Evolutionary conservation across 1,140 invertebrate species (phyloP), one percentile per base, ranked within the genome.

Genomic region (Cydia strobilella): DNA sequence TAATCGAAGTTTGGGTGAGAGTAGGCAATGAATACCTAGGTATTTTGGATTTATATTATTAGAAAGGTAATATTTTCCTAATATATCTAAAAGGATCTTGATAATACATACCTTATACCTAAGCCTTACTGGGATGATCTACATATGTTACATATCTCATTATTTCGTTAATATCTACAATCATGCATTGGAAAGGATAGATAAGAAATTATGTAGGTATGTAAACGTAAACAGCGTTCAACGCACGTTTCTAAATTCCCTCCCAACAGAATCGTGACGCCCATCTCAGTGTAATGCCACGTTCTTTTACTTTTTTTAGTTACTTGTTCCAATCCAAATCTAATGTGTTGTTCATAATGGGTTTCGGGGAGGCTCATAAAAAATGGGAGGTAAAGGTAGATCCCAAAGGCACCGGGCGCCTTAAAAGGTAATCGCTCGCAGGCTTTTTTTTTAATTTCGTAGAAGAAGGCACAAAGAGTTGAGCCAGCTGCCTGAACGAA

Each of bases 351-450:
- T 82, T 79, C 79, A 83, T 91, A 89, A 89, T 89, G 79, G 82
- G 84, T 80, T 81, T 82, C 82, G 81, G 82, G 76, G 73, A 62
- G 78, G 42, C 78, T 63, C 54, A 83, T 82, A 86, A 89, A 88
- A 89, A 87, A 86, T 77, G 78, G 80, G 77, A 69, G 65, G 65
- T 69, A 80, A 85, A 84, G 80, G 80, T 80, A 82, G 79, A 81
- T 83, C 79, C 83, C 86, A 81, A 81, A 87, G 86, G 87, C 82
- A 79, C 81, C 81, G 82, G 84, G 84, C 83, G 83, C 84, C 86
- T 85, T 85, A 88, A 87, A 90, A 88, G 85, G 87, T 90, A 90
- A 91, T 87, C 84, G 86, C 81, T 82, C 79, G 81, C 80, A 86
- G 86, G 79, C 76, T 80, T 88, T 86, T 86, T 87, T 81, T 82